These are phyloP conservation scores for Oostethus manadensis DNA, from an alignment of 2,113 vertebrate species.

Conservation along the genomic window DNA sequence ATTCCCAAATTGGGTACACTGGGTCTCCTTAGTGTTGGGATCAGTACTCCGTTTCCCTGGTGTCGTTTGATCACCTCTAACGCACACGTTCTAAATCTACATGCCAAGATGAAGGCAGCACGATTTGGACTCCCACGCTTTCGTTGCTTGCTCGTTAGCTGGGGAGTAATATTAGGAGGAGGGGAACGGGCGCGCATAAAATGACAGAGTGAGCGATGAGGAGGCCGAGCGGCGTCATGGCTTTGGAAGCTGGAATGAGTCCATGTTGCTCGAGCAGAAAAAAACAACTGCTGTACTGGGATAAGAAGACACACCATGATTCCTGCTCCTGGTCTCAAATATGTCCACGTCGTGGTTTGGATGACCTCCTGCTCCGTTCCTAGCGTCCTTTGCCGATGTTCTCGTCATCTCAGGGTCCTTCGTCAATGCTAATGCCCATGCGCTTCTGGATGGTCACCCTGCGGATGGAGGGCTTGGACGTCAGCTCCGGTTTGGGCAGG, in stretches of 20 bases:
- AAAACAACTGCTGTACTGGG: too few species aligned
- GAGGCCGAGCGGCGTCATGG: conserved; percentile 31
- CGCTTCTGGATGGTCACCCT: conserved; percentile 66
- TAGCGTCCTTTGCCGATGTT: conserved; percentile 25
- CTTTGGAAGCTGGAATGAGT: conserved; percentile 11
- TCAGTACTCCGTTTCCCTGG: conserved; percentile 32
- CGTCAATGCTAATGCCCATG: conserved; percentile 61
- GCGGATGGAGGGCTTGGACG: conserved; percentile 53
- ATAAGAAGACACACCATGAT: conserved; percentile 1
- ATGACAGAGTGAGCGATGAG: conserved; percentile 38
- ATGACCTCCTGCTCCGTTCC: neutral
- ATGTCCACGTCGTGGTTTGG: neutral
- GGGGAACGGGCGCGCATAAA: conserved; percentile 52
- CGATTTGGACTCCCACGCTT: conserved; percentile 36
- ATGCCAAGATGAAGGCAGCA: conserved; percentile 60
- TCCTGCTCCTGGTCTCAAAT: conserved; percentile 2
- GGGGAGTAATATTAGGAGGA: conserved; percentile 57
- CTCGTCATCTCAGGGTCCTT: conserved; percentile 54
- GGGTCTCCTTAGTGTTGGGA: conserved; percentile 4
- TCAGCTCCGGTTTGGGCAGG: conserved; percentile 55
- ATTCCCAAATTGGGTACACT: neutral
- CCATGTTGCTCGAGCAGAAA: neutral
- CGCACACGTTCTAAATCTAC: conserved; percentile 47
- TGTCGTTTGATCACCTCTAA: conserved; percentile 56
- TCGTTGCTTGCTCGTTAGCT: conserved; percentile 58